Conservation (phyloP, 2,888 invertebrate genomes). For the Cryptophagus acutangulus region DNA sequence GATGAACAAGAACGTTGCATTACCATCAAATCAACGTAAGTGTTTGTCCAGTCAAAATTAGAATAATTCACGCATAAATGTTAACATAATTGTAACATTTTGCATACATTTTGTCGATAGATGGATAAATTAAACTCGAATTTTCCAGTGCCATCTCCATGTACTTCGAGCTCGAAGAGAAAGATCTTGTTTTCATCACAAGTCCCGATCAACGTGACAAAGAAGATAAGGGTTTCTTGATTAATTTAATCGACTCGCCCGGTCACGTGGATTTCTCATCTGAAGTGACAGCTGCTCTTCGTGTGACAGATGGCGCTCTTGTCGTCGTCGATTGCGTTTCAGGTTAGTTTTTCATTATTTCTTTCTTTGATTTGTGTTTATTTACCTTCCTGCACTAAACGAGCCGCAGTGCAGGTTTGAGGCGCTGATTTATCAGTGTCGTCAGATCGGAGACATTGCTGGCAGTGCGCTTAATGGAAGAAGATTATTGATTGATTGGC, state of each 20-base stretch:
- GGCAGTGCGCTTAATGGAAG: conserved; percentile 67
- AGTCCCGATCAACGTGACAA: conserved; percentile 87
- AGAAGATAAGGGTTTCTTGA: conserved; percentile 92
- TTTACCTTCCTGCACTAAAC: conserved; percentile 34
- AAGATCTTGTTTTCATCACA: conserved; percentile 91
- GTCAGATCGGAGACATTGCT: conserved; percentile 49
- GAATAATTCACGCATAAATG: neutral
- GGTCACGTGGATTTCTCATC: conserved; percentile 99
- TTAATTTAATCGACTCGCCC: conserved; percentile 99
- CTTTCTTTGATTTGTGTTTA: neutral
- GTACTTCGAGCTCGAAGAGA: conserved; percentile 95
- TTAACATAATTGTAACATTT: neutral
- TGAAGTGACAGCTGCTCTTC: conserved; percentile 98
- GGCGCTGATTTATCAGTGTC: conserved; percentile 19
- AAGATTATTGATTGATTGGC: conserved; percentile 51
- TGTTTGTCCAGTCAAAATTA: conserved; percentile 18
- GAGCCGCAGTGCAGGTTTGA: conserved; percentile 36
- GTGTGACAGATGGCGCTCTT: conserved; percentile 99
- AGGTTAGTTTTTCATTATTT: conserved; percentile 55
- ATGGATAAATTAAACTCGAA: too few relatives aligned
- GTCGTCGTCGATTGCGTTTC: conserved; percentile 99
- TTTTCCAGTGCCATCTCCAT: conserved; percentile 95
- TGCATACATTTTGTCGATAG: conserved; percentile 38
- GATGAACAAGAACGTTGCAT: conserved; percentile 99
- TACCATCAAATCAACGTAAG: conserved; percentile 99